Evolutionary conservation across 2,888 invertebrate species (phyloP), one percentile per base, ranked within the genome.

Genomic region (Magallana nippona): DNA sequence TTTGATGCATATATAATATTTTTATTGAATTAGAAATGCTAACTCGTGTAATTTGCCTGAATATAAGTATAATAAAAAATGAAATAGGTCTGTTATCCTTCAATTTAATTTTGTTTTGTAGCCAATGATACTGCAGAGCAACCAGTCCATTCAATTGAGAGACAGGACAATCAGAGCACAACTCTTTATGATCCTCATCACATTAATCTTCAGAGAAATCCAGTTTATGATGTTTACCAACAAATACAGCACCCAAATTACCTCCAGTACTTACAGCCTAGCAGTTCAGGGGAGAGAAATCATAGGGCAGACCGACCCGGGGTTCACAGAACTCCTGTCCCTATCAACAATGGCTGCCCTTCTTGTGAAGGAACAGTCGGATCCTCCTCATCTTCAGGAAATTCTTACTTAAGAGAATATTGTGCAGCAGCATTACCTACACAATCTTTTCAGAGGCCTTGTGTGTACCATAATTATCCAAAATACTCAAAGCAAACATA

Each of bases 301-400:
- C 32, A 77, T 11, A 22, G 32, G 13, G 13, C 80, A 55, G 17
- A 78, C 55, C 62, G 60, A 44, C 22, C 60, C 10, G 63, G 63
- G 27, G 10, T 63, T 63, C 63, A 22, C 11, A 63, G 27, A 63
- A 22, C 63, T 10, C 5, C 63, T 27, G 63, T 63, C 22, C 60
- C 71, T 44, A 62, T 86, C 56, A 84, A 84, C 17, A 84, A 84
- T 82, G 83, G 83, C 55, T 91, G 91, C 80, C 88, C 90, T 1
- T 91, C 91, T 1, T 91, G 91, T 83, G 88, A 89, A 79, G 89
- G 88, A 32, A 90, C 88, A 2, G 81, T 88, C 2, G 90, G 90
- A 19, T 89, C 90, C 10, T 86, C 88, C 2, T 86, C 85, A 11
- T 87, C 87, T 15, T 82, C 84, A 19, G 82, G 85, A 71, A 83